These are phyloP conservation scores for Cardiocondyla obscurior DNA, from an alignment of 1,140 invertebrate genomes.

Conservation along the genomic window DNA sequence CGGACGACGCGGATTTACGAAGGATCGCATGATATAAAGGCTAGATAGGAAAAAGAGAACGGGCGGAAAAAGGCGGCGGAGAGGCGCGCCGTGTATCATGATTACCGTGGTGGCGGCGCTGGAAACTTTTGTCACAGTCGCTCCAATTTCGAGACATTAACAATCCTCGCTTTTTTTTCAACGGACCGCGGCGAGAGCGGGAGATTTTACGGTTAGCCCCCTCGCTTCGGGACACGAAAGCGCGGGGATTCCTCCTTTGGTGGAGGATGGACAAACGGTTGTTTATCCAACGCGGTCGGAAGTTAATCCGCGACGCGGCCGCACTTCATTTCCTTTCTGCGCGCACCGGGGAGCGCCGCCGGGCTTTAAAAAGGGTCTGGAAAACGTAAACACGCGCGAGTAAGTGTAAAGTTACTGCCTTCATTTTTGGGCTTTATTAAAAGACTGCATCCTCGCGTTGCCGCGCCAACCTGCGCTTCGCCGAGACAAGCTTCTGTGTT, in stretches of 20 bases:
- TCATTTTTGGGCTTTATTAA: constrained; percentile 28
- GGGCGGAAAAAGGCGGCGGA: background rate
- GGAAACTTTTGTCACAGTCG: constrained; percentile 41
- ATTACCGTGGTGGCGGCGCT: constrained; percentile 15
- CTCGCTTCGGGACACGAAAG: constrained; percentile 10
- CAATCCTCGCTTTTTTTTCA: background rate
- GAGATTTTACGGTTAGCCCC: constrained; percentile 32
- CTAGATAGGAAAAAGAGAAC: constrained; percentile 3
- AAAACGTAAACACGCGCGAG: background rate
- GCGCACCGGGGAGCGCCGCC: background rate
- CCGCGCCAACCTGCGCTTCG: background rate
- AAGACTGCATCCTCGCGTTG: background rate
- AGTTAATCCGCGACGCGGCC: constrained; percentile 54
- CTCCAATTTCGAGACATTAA: constrained; percentile 49
- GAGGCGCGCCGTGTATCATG: constrained; percentile 32
- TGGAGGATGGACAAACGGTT: constrained; percentile 33
- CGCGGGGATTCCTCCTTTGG: background rate
- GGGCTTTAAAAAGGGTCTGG: constrained; percentile 13
- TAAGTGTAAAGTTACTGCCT: background rate
- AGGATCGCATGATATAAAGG: constrained; percentile 5
- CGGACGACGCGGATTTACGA: constrained; percentile 32
- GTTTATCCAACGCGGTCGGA: constrained; percentile 46
- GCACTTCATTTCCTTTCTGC: constrained; percentile 44
- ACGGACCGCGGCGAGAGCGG: background rate
- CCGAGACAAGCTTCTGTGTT: background rate